phyloP scores from a whole-genome alignment of 2,113 vertebrate genomes.

The Ellobius talpinus region DNA sequence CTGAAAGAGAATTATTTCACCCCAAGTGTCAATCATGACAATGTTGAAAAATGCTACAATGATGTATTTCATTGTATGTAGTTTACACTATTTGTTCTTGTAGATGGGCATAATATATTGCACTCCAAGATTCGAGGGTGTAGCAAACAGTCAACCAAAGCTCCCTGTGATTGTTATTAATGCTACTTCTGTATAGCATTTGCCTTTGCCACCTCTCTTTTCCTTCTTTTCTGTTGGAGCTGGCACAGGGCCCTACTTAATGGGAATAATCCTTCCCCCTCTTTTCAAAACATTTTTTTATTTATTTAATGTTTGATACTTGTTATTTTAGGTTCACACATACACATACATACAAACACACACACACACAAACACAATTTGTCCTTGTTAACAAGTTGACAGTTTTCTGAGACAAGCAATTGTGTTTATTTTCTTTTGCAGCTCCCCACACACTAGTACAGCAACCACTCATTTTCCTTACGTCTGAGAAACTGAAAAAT shows the following conservation, averaged over 20 bases:
- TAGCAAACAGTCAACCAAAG: too few relatives aligned
- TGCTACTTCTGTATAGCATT: background rate
- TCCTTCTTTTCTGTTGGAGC: background rate
- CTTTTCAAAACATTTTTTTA: background rate
- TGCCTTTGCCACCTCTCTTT: background rate
- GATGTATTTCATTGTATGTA: background rate
- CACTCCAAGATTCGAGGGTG: background rate
- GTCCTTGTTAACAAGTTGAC: background rate
- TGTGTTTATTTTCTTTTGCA: constrained; percentile 21
- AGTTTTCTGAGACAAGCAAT: background rate
- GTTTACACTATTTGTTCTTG: background rate
- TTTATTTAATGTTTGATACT: constrained; percentile 5
- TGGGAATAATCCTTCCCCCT: background rate
- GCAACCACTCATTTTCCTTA: background rate
- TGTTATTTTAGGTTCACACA: background rate
- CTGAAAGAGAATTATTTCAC: background rate
- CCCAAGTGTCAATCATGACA: background rate
- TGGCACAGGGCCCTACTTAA: background rate
- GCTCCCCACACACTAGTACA: background rate
- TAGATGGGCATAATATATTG: background rate
- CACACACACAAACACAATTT: background rate
- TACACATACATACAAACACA: background rate
- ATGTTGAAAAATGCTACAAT: background rate
- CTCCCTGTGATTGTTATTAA: background rate
- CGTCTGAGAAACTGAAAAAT: background rate